Evolutionary conservation across 2,888 invertebrate species (phyloP).

Genomic region (Acrocera orbiculus): DNA sequence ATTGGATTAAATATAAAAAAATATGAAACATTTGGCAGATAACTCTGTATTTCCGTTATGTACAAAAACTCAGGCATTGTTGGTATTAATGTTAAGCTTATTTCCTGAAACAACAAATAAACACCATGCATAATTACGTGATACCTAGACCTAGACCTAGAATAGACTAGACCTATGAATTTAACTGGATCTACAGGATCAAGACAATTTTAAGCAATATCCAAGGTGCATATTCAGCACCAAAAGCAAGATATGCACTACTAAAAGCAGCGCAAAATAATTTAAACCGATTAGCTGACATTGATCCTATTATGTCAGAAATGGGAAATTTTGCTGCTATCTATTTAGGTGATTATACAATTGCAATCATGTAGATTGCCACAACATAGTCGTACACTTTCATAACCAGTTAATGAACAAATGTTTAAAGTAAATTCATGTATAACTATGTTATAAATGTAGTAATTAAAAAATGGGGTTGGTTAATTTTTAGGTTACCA

Average conservation of each 20-base stretch:
- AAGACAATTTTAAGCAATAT: constrained; percentile 53
- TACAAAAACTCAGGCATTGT: too few relatives aligned
- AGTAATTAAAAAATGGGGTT: too few relatives aligned
- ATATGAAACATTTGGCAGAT: too few relatives aligned
- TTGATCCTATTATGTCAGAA: constrained; percentile 60
- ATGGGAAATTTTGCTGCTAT: constrained; percentile 67
- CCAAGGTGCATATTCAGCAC: constrained; percentile 46
- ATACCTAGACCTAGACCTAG: constrained; percentile 83
- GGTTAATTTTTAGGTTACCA: too few relatives aligned
- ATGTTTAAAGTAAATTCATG: constrained; percentile 40
- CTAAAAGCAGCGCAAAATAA: constrained; percentile 35
- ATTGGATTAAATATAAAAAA: too few relatives aligned
- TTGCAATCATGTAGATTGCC: constrained; percentile 35
- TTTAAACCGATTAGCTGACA: constrained; percentile 48
- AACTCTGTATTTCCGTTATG: too few relatives aligned
- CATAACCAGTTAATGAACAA: constrained; percentile 39
- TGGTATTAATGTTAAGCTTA: constrained; percentile 73
- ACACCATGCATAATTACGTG: constrained; percentile 84
- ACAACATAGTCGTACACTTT: constrained; percentile 24
- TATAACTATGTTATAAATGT: too few relatives aligned
- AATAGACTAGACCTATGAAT: constrained; percentile 23
- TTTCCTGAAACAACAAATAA: constrained; percentile 84
- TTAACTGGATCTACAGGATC: constrained; percentile 44
- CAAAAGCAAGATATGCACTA: constrained; percentile 27
- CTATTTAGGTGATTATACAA: constrained; percentile 49